Base-by-base conservation (phyloP, 2,797 vertebrate species). In the Rhodeus uyekii region DNA sequence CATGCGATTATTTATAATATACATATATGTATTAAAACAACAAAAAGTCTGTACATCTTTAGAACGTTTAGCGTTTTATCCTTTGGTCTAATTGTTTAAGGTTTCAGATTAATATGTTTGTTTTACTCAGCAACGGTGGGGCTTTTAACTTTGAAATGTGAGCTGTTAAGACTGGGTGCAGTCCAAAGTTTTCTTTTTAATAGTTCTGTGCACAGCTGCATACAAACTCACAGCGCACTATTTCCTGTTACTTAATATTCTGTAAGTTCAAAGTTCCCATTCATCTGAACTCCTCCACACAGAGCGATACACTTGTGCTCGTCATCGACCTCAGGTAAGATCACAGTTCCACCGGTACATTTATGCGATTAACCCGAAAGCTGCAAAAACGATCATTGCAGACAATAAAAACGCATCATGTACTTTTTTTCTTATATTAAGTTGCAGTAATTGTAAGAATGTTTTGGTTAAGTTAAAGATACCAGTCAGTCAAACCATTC, bases 121-220 rank as follows among this genome's bases (percentile, higher is more conserved):
- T 34, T 24, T 48, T 46, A 8, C 39, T 32, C 3, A 0, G 12
- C 29, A 18, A 12, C 16, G 19, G 44, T 60, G 19, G 65, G 78
- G 61, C 67, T 80, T 72, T 72, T 80, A 80, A 63, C 22, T 80
- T 29, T 22, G 22, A 24, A 22, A 8, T 69, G 2, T 18, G 16
- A 29, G 18, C 34, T 50, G 1, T 5, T 13, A 68, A 42, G 29
- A 42, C 16, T 39, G 36, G 77, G 77, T 42, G 77, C 3, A 61
- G 53, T 76, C 53, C 55, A 60, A 34, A 44, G 55, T 46, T 36
- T 13, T 61, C 8, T 22, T 34, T 68, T 10, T 16, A 16, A n/a
- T 8, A 12, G 29, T 36, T 48, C 0, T 27, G 24, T 36, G 32
- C 14, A 8, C 27, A 46, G 12, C 39, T 39, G 34, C 34, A 65